Base-by-base conservation (phyloP, 1,140 invertebrate genomes). In the Octopus bimaculoides region DNA sequence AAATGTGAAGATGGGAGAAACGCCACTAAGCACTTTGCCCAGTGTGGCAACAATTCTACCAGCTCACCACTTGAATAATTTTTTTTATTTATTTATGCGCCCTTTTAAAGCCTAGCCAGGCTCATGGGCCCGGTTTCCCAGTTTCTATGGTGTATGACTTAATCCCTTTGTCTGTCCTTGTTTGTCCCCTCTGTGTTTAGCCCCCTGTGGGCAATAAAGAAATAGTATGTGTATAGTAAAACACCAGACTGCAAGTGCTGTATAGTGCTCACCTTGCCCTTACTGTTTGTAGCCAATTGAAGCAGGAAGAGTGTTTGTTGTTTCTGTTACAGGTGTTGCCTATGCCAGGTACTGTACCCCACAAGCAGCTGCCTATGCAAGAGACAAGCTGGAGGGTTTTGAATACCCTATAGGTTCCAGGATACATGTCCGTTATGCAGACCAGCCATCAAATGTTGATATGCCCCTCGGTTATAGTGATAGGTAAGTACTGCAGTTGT, bases 341-440 rank as follows among this genome's bases (percentile, higher is more conserved):
- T 89, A 91, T 61, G 94, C 95, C 8, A 92, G 94, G 5, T 96
- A 95, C 86, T 93, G 93, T 75, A 94, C 93, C 86, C 92, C 93
- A 0, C 93, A 94, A 87, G 93, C 94, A 81, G 95, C 95, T 4
- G 92, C 93, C 0, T 95, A 96, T 90, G 95, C 93, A 10, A 92
- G 92, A 83, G 94, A 95, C 84, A 96, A 96, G 88, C 91, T 96
- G 52, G 94, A 96, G 90, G 94, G 94, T 1, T 95, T 96, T 88
- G 95, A 97, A 89, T 97, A 96, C 90, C 95, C 95, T 0, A 94
- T 94, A 54, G 95, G 95, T 14, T 93, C 94, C 82, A 91, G 94
- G 66, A 92, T 96, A 81, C 94, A 95, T 83, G 94, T 96, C 0
- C 94, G 94, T 87, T 93, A 93, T 17, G 93, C 94, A 79, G 86